These are phyloP conservation scores for Noctua comes DNA, from an alignment of 2,888 invertebrate genomes.

Conservation along the genomic window DNA sequence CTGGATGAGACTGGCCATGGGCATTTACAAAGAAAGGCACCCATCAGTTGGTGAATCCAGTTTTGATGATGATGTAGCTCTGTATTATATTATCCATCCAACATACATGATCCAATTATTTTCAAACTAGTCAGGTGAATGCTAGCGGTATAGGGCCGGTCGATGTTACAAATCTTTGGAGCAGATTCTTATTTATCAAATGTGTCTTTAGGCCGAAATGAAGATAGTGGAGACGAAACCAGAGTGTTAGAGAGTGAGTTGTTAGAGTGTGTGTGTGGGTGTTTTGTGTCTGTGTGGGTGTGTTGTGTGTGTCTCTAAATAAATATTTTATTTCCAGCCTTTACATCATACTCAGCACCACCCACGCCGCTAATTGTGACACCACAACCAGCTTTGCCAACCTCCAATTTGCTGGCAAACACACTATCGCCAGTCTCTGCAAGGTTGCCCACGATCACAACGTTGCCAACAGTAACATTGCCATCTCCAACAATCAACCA, in stretches of 20 bases:
- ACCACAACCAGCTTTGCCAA: not conserved
- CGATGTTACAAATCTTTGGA: not conserved
- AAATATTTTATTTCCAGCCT: slow-evolving; percentile 25
- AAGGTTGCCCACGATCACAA: slow-evolving; percentile 1
- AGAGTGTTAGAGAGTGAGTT: too few relatives aligned
- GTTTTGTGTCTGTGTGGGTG: too few relatives aligned
- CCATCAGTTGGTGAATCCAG: too few relatives aligned
- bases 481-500: not conserved
- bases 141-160: not conserved
- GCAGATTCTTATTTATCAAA: not conserved
- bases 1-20: too few relatives aligned
- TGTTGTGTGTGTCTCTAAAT: too few relatives aligned
- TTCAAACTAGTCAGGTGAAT: not conserved
- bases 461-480: slow-evolving; percentile 27
- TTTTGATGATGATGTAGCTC: too few relatives aligned
- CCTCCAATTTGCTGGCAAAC: not conserved
- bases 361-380: not conserved
- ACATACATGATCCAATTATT: not conserved
- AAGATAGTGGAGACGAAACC: not conserved
- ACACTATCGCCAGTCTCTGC: not conserved
- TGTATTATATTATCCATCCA: too few relatives aligned
- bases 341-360: slow-evolving; percentile 15
- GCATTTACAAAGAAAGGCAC: too few relatives aligned
- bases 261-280: too few relatives aligned
- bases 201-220: not conserved